phyloP scores from a whole-genome alignment of 1,140 invertebrate species.

The Hyles euphorbiae region DNA sequence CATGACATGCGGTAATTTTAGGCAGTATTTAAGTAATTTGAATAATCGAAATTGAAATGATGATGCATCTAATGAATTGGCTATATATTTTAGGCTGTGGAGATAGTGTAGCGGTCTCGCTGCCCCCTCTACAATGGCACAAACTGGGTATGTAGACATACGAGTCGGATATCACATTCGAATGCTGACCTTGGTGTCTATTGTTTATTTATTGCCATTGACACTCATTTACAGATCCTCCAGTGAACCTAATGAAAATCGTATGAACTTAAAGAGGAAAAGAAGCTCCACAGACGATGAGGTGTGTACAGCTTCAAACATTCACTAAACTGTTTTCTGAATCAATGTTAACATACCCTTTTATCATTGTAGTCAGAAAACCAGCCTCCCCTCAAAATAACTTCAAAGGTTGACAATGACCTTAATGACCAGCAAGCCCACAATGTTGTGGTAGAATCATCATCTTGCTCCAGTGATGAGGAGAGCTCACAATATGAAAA shows the following conservation, averaged over 20 bases:
- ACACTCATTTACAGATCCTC: constrained; percentile 45
- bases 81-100: constrained; percentile 46
- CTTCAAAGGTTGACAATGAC: constrained; percentile 42
- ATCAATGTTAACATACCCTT: constrained; percentile 2
- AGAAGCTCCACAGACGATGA: constrained; percentile 68
- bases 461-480: constrained; percentile 66
- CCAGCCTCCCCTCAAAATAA: constrained; percentile 57
- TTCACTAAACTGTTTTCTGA: neutral
- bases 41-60: constrained; percentile 15
- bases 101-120: constrained; percentile 33
- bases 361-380: constrained; percentile 51
- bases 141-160: constrained; percentile 59
- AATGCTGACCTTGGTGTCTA: constrained; percentile 42
- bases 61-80: constrained; percentile 25
- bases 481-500: constrained; percentile 44
- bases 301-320: constrained; percentile 33
- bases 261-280: constrained; percentile 57
- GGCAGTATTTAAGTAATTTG: constrained; percentile 34
- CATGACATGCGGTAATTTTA: constrained; percentile 73
- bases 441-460: constrained; percentile 65
- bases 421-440: constrained; percentile 44
- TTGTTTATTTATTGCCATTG: constrained; percentile 37
- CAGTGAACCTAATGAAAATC: constrained; percentile 54
- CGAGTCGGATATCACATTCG: constrained; percentile 24
- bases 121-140: constrained; percentile 52